phyloP scores from a whole-genome alignment of 2,888 invertebrate genomes.

The Drosophila borborema region DNA sequence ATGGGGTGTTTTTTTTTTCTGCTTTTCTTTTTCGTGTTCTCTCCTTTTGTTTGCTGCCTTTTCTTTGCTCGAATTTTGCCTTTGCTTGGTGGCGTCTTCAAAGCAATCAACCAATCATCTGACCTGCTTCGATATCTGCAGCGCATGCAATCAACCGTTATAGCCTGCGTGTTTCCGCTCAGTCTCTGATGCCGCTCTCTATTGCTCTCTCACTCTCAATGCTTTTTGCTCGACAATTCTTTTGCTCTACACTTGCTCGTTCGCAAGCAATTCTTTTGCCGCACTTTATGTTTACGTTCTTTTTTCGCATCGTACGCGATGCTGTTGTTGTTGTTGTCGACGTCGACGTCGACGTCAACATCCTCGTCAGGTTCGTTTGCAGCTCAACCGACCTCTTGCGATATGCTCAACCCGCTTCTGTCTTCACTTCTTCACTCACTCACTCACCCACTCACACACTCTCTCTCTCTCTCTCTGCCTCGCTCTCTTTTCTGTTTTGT shows the following conservation, averaged over 20 bases:
- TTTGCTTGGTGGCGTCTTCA: constrained; percentile 51
- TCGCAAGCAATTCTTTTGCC: constrained; percentile 62
- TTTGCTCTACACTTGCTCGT: constrained; percentile 26
- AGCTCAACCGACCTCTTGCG: constrained; percentile 7
- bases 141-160: constrained; percentile 75
- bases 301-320: constrained; percentile 68
- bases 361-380: constrained; percentile 69
- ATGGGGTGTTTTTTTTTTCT: constrained; percentile 22
- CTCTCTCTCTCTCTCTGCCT: background rate
- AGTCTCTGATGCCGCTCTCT: background rate
- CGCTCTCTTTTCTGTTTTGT: constrained; percentile 38
- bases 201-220: constrained; percentile 2
- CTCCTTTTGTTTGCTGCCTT: constrained; percentile 10
- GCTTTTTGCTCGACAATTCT: constrained; percentile 9
- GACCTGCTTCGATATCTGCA: constrained; percentile 65
- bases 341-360: constrained; percentile 70
- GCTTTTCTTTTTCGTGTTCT: background rate
- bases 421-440: background rate
- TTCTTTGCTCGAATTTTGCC: constrained; percentile 29
- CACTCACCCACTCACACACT: background rate
- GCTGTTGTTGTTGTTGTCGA: constrained; percentile 37
- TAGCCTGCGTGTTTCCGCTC: constrained; percentile 28
- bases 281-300: constrained; percentile 75
- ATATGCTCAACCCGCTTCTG: constrained; percentile 14
- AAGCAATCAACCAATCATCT: constrained; percentile 77